A percentile compares a stretch with the other conserved stretches of the same genome.
Evolutionary conservation across 64 coral and sea anemone genomes (phyloP).

Genomic region (Hydrozoanthus tunicans): DNA sequence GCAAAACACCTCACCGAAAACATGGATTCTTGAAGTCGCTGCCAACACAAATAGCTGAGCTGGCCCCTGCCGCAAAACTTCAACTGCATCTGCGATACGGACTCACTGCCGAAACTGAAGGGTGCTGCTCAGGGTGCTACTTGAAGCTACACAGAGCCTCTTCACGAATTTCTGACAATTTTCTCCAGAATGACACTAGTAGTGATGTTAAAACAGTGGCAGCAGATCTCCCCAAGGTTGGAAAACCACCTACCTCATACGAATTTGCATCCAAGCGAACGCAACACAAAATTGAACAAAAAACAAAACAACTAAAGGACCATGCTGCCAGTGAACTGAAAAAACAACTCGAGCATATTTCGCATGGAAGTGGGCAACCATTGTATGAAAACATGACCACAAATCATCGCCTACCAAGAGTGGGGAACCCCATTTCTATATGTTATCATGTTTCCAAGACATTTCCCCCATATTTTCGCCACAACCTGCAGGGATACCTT

Average conservation of each 20-base stretch:
- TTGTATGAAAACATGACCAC: slow-evolving; percentile 5
- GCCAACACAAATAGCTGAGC: not conserved
- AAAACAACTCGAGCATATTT: slow-evolving; percentile 5
- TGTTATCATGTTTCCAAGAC: too few species aligned
- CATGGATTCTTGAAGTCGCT: not conserved
- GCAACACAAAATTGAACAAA: slow-evolving; percentile 9
- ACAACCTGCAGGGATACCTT: too few species aligned
- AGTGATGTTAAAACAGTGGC: not conserved
- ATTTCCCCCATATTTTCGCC: too few species aligned
- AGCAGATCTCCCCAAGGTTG: not conserved
- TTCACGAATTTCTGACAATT: not conserved
- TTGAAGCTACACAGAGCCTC: slow-evolving; percentile 2
- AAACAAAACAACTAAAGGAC: not conserved
- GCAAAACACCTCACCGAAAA: not conserved
- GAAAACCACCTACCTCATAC: slow-evolving; percentile 22
- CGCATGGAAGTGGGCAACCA: not conserved
- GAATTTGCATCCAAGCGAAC: not conserved
- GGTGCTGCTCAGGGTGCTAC: not conserved
- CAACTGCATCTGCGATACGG: not conserved
- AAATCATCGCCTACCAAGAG: not conserved
- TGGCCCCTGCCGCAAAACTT: not conserved
- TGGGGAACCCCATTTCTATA: too few species aligned
- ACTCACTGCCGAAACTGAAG: not conserved
- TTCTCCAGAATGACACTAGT: not conserved
- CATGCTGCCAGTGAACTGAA: not conserved